Conservation (phyloP, 2,888 invertebrate species). For the Eulithis testata region DNA sequence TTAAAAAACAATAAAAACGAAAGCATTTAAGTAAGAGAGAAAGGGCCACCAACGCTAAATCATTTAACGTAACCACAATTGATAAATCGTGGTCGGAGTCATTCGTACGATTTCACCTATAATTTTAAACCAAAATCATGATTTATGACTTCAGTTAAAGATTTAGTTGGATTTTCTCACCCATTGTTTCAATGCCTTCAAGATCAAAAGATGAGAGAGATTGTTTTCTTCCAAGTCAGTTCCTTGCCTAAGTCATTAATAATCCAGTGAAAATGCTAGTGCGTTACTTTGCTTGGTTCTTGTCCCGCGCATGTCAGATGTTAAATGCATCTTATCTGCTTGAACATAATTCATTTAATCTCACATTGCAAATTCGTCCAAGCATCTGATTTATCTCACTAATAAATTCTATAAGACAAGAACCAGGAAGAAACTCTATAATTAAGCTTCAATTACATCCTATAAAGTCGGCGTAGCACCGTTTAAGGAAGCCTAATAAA, state of each 20-base stretch:
- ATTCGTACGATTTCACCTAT: slow-evolving; percentile 68
- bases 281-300: too few species aligned
- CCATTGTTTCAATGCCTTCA: slow-evolving; percentile 9
- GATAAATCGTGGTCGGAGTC: slow-evolving; percentile 58
- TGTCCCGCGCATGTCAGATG: too few species aligned
- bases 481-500: slow-evolving; percentile 23
- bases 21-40: slow-evolving; percentile 31
- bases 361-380: too few species aligned
- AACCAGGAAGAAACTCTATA: slow-evolving; percentile 13
- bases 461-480: slow-evolving; percentile 19
- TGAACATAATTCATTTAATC: too few species aligned
- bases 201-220: too few species aligned
- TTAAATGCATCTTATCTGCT: too few species aligned
- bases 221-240: too few species aligned
- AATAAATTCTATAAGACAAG: slow-evolving; percentile 7
- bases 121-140: slow-evolving; percentile 64
- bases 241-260: too few species aligned
- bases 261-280: too few species aligned
- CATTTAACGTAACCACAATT: slow-evolving; percentile 64
- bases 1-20: slow-evolving; percentile 28
- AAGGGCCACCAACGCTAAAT: slow-evolving; percentile 44
- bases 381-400: too few species aligned
- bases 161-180: slow-evolving; percentile 16
- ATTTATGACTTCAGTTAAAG: slow-evolving; percentile 46
- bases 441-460: slow-evolving; percentile 24